These are phyloP conservation scores for Steinernema carpocapsae DNA, from an alignment of 2,888 invertebrate species.

Conservation along the genomic window DNA sequence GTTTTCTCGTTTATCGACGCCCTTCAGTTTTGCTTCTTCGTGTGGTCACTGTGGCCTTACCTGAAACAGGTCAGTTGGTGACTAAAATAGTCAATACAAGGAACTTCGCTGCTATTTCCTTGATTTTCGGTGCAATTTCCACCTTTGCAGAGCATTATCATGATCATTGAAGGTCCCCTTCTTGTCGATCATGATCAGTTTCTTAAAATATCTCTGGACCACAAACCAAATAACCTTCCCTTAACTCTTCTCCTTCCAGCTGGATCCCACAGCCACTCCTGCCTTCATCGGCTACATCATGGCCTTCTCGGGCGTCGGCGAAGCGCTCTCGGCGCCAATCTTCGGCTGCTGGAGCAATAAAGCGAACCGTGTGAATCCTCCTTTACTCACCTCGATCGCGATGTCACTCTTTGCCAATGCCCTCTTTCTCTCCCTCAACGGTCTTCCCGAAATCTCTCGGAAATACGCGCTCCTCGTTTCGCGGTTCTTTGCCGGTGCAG, in stretches of 20 bases:
- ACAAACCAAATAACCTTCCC: not conserved
- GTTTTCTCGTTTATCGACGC: conserved; percentile 51
- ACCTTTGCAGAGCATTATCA: no score
- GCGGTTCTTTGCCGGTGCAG: conserved; percentile 48
- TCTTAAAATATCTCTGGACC: not conserved
- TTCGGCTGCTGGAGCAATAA: conserved; percentile 46
- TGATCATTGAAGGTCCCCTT: no score
- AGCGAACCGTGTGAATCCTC: conserved; percentile 43
- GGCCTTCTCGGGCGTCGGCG: conserved; percentile 50
- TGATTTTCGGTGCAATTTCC: no score
- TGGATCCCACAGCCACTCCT: conserved; percentile 48
- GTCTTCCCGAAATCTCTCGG: conserved; percentile 36
- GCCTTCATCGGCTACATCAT: conserved; percentile 45
- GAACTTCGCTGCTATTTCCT: no score
- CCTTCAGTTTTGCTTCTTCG: conserved; percentile 53
- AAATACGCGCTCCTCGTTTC: conserved; percentile 44
- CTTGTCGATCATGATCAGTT: not conserved
- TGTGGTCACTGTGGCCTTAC: conserved; percentile 52
- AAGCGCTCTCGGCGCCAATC: conserved; percentile 50
- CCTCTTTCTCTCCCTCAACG: conserved; percentile 46
- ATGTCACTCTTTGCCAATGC: conserved; percentile 46
- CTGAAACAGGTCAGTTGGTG: conserved; percentile 48
- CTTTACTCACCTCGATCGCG: conserved; percentile 43
- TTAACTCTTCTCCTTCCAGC: conserved; percentile 39
- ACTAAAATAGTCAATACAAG: not conserved